phyloP scores from a whole-genome alignment of 2,797 vertebrate genomes.

The Petrocephalus schoutedeni region DNA sequence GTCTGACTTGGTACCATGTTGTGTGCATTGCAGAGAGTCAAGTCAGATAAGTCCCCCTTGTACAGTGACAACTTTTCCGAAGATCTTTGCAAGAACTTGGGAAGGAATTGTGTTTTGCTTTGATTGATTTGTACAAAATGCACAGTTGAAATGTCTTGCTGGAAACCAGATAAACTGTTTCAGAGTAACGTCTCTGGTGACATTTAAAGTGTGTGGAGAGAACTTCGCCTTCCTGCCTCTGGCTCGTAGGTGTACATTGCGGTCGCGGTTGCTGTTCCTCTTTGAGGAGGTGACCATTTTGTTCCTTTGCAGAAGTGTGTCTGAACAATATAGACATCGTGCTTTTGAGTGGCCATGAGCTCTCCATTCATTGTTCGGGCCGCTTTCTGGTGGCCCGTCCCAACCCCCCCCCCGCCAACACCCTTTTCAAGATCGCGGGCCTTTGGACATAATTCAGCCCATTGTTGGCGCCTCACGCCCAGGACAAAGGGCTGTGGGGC shows the following conservation, averaged over 20 bases:
- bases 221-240: not conserved
- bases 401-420: not conserved
- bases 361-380: conserved; percentile 18
- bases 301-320: conserved; percentile 15
- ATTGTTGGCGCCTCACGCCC: conserved; percentile 54
- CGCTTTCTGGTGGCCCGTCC: conserved; percentile 8
- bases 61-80: not conserved
- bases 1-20: not conserved
- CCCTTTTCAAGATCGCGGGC: conserved; percentile 32
- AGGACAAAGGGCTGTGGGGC: conserved; percentile 58
- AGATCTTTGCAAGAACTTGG: not conserved
- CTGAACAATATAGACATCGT: conserved; percentile 31
- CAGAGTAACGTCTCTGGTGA: not conserved
- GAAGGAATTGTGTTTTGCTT: not conserved
- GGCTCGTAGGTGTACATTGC: not conserved
- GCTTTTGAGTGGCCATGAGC: not conserved
- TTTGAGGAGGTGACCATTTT: conserved; percentile 29
- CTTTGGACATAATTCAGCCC: conserved; percentile 65
- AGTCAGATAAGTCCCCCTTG: not conserved
- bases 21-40: not conserved
- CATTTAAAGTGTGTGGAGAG: not conserved
- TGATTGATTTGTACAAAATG: not conserved
- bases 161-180: not conserved
- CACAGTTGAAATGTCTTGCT: not conserved
- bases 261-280: not conserved